phyloP scores from a whole-genome alignment of 2,113 vertebrate species.

The Hylia prasina region DNA sequence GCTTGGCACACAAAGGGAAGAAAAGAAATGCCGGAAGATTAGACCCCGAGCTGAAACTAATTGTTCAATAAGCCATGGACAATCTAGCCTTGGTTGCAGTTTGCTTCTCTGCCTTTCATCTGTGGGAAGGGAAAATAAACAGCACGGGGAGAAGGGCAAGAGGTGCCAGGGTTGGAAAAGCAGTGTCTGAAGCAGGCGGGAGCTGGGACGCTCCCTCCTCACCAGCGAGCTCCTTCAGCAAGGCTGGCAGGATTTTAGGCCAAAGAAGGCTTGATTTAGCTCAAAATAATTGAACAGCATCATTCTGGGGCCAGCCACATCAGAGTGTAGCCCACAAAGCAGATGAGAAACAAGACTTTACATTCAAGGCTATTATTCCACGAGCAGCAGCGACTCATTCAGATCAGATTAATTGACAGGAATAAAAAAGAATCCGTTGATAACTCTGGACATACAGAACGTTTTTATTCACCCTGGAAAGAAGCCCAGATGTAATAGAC shows the following conservation, averaged over 20 bases:
- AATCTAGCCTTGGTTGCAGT: neutral
- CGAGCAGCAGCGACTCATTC: neutral
- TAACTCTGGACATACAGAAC: conserved; percentile 18
- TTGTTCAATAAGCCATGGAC: conserved; percentile 49
- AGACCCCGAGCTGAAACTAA: conserved; percentile 41
- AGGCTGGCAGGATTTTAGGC: neutral
- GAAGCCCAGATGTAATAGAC: conserved; percentile 55
- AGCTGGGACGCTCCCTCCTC: neutral
- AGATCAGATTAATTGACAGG: conserved; percentile 51
- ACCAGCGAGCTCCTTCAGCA: rapidly evolving
- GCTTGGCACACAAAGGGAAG: neutral
- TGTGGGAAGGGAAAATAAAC: neutral
- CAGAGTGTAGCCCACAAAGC: neutral
- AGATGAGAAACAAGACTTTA: conserved; percentile 16
- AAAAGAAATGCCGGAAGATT: neutral
- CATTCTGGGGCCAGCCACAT: neutral
- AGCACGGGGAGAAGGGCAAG: neutral
- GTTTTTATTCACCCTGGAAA: conserved; percentile 42
- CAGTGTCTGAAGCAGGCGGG: rapidly evolving
- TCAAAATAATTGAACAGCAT: neutral
- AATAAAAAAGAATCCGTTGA: conserved; percentile 42
- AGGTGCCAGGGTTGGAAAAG: neutral
- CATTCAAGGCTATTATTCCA: neutral
- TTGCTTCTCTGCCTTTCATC: conserved; percentile 26
- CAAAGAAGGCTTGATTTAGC: neutral